Evolutionary conservation across 2,113 vertebrate species (phyloP), one percentile per base, ranked within the genome.

Genomic region (Rana temporaria): DNA sequence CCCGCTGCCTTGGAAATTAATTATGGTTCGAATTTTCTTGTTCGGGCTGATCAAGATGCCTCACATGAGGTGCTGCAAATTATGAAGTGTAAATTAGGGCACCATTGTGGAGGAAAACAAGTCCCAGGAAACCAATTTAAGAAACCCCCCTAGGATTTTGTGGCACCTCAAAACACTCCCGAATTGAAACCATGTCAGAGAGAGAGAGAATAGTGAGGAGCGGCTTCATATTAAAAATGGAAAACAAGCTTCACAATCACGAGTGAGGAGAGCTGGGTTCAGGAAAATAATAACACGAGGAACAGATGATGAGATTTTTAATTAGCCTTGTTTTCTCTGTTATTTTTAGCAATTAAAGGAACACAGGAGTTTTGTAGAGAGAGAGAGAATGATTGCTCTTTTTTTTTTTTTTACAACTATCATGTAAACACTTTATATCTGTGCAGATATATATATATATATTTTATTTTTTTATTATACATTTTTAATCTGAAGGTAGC

Each of bases 41-140:
- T 90, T 87, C 84, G 86, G 84, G 84, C 88, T 85, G 84, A 79
- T 91, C 69, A 85, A 88, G 84, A 89, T 84, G 87, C 86, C 85
- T 89, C 87, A 85, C 73, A 68, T 85, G 86, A 72, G 77, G 84
- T 82, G 82, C 87, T 89, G 87, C 88, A 88, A 89, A 90, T 88
- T 87, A 89, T 88, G 85, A 90, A 89, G 87, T 86, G 86, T 90
- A 90, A 90, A 90, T 90, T 89, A 90, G 88, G 86, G 86, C 87
- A 89, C 87, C 86, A 60, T 81, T 84, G 86, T 88, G 88, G 86
- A 85, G 63, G 85, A 78, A 82, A 82, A 84, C 81, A 82, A 82
- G 84, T 89, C 90, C 86, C 90, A 87, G 71, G 88, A 89, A 92
- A 90, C 89, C 83, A 92, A 91, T 88, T 90, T 88, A 88, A 86